These are phyloP conservation scores for Tragelaphus oryx DNA, from an alignment of 2,797 vertebrate species.

Conservation along the genomic window DNA sequence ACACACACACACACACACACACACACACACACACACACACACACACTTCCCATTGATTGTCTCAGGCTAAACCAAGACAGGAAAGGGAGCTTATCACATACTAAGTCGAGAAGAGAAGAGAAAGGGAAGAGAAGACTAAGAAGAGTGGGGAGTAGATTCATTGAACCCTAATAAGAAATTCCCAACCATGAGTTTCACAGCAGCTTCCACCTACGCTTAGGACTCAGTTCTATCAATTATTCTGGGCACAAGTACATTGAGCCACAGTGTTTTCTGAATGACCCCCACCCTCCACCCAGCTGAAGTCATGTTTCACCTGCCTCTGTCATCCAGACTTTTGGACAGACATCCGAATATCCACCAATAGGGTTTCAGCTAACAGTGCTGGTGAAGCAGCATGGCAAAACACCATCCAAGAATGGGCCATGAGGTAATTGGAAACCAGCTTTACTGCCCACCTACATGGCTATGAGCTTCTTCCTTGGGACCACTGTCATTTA, in stretches of 20 bases:
- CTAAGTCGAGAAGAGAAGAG: neutral
- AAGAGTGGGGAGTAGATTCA: neutral
- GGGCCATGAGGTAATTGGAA: fast-evolving
- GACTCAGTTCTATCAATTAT: neutral
- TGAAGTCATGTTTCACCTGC: neutral
- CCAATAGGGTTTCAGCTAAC: neutral
- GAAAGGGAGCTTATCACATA: neutral
- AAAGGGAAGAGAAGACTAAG: neutral
- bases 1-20: neutral
- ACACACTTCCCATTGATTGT: neutral
- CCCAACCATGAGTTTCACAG: neutral
- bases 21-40: neutral
- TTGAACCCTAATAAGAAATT: neutral
- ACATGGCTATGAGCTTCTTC: neutral
- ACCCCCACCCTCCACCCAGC: too few relatives aligned
- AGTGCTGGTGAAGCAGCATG: fast-evolving
- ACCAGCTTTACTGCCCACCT: neutral
- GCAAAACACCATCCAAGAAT: fast-evolving
- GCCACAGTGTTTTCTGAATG: neutral
- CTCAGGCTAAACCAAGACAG: neutral
- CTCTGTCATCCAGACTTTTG: neutral
- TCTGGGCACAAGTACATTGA: neutral
- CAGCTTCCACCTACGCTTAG: neutral
- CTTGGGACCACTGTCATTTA: neutral
- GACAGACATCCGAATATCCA: neutral